These are phyloP conservation scores for Gastracanthus pulcherrimus DNA, from an alignment of 2,888 invertebrate species.

Conservation along the genomic window DNA sequence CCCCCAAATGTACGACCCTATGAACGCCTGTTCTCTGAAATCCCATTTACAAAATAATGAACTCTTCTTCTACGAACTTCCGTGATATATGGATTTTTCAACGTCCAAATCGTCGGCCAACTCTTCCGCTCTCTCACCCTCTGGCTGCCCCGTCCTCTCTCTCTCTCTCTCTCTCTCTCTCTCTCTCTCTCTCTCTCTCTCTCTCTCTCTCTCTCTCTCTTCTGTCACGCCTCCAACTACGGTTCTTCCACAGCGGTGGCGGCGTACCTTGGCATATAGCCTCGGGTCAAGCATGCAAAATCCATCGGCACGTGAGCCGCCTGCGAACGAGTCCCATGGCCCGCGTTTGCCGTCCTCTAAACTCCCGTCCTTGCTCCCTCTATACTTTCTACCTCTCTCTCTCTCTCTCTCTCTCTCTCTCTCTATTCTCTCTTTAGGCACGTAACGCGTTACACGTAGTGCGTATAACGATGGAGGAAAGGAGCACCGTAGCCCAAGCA, in stretches of 20 bases:
- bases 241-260: not conserved
- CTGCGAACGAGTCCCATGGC: slow-evolving; percentile 57
- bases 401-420: slow-evolving; percentile 17
- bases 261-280: slow-evolving; percentile 50
- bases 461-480: slow-evolving; percentile 58
- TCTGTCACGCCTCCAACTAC: slow-evolving; percentile 9
- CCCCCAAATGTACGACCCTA: not conserved
- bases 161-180: too few species aligned
- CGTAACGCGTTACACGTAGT: slow-evolving; percentile 56
- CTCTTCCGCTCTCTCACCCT: too few species aligned
- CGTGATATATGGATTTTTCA: slow-evolving; percentile 31
- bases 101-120: not conserved
- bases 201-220: too few species aligned
- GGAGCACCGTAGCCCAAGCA: not conserved
- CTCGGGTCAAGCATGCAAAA: slow-evolving; percentile 71
- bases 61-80: not conserved
- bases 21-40: too few species aligned
- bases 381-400: slow-evolving; percentile 2
- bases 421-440: slow-evolving; percentile 5
- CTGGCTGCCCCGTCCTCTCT: too few species aligned
- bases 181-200: too few species aligned
- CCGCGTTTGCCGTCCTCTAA: too few species aligned
- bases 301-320: slow-evolving; percentile 68
- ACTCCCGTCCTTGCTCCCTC: not conserved
- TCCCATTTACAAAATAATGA: slow-evolving; percentile 13